Conservation (phyloP, 2,113 vertebrate species). For the Himantopus leucocephalus region DNA sequence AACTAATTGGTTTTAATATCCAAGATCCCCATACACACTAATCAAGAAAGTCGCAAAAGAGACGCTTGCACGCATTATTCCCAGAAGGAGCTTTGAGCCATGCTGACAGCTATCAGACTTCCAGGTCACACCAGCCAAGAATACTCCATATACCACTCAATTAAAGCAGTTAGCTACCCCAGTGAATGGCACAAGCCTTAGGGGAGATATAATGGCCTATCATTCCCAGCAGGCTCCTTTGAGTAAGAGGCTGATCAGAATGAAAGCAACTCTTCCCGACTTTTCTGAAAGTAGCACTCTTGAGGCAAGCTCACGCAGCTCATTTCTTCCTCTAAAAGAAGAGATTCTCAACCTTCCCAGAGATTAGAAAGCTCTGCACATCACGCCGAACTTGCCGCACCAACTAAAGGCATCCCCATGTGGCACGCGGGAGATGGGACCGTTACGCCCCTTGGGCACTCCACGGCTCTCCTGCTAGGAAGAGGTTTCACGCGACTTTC, state of each 20-base stretch:
- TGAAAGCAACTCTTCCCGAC: background rate
- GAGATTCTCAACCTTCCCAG: background rate
- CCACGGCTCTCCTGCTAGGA: background rate
- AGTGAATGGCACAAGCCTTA: background rate
- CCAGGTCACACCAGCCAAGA: constrained; percentile 32
- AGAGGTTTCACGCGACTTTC: background rate
- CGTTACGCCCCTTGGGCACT: accelerated
- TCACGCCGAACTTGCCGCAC: background rate
- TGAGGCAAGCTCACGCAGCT: background rate
- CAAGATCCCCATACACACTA: background rate
- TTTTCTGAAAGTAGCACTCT: background rate
- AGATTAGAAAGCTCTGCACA: background rate
- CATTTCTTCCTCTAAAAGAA: background rate
- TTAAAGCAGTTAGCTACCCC: background rate
- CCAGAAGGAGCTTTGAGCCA: constrained; percentile 9
- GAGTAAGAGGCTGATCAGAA: background rate
- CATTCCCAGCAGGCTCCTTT: constrained; percentile 30
- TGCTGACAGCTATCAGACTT: constrained; percentile 10
- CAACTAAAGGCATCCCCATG: background rate
- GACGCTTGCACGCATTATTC: background rate
- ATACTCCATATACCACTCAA: background rate
- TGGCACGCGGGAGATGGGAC: background rate
- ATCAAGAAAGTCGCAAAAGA: background rate
- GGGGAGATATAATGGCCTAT: background rate
- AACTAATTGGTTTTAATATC: constrained; percentile 47